Base-by-base conservation (phyloP, 2,888 invertebrate species). In the Halictus ligatus region DNA sequence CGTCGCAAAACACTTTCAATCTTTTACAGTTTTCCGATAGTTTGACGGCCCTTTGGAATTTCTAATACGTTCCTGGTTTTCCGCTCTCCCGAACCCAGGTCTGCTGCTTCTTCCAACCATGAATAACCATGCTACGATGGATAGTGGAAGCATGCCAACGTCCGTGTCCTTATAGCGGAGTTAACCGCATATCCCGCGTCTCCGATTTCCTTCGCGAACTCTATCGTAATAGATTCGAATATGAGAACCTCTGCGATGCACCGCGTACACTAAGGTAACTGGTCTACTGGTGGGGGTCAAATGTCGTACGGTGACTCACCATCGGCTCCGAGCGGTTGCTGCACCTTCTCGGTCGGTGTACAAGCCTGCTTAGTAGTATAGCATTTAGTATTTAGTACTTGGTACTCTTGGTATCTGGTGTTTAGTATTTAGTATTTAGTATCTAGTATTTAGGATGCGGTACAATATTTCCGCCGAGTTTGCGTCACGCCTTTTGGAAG, bases 271-370 rank as follows among this genome's bases (percentile, higher is more conserved):
- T 29, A 29, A 83, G 87, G 83, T 88, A 88, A 88, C 78, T 84
- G 86, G 73, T 83, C 88, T 81, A 89, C 83, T 91, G 91, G 92
- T 89, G 94, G 93, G 93, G 92, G 91, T 94, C 92, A 93, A 94
- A 93, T 93, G 93, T 94, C 93, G 93, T 91, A 86, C 91, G 83
- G 86, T 93, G 94, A 93, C 90, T 93, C 93, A 94, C 91, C 91
- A 78, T 82, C 88, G 83, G 82, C 84, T 85, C 76, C 84, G 76
- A 89, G 75, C 76, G 84, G 73, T 80, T 85, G 80, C 86, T 88
- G 84, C 86, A 88, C 81, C 86, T 90, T 85, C 58, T n/a, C 81
- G 78, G 78, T 69, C 43, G 60, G 71, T 67, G 86, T 46, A 60
- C 82, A 72, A 87, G 75, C 64, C 5, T 15, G 13, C 13, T 48